These are phyloP conservation scores for Podiceps cristatus DNA, from an alignment of 2,113 vertebrate genomes.

Conservation along the genomic window DNA sequence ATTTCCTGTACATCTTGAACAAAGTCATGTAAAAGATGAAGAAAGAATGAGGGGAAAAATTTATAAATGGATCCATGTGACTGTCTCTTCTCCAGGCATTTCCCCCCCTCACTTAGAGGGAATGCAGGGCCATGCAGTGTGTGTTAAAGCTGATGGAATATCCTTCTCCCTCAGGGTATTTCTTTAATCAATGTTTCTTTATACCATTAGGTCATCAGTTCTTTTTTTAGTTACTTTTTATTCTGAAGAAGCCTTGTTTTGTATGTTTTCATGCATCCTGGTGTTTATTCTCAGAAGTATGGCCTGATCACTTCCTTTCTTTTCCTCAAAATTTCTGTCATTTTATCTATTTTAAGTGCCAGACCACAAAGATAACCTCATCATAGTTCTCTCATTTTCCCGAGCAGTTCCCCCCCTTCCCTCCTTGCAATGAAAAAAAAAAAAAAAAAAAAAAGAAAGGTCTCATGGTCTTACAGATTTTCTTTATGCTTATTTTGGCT, in stretches of 20 bases:
- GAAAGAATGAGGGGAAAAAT: not conserved
- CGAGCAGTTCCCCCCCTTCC: not conserved
- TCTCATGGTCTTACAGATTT: slow-evolving; percentile 63
- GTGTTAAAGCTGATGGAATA: slow-evolving; percentile 17
- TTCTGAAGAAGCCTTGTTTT: slow-evolving; percentile 57
- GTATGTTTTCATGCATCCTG: slow-evolving; percentile 39
- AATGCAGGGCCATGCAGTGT: not conserved
- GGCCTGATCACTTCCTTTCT: slow-evolving; percentile 45
- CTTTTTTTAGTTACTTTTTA: not conserved
- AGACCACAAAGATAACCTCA: slow-evolving; percentile 23
- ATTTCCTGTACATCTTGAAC: slow-evolving; percentile 15
- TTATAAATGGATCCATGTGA: slow-evolving; percentile 60
- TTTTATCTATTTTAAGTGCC: slow-evolving; percentile 49
- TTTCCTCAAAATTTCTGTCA: slow-evolving; percentile 2
- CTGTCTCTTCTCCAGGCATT: not conserved
- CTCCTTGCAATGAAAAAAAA: slow-evolving; percentile 21
- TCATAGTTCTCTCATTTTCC: slow-evolving; percentile 14
- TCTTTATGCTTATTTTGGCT: slow-evolving; percentile 68
- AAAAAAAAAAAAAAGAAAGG: slow-evolving; percentile 63
- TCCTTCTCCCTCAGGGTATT: slow-evolving; percentile 1
- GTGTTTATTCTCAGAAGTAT: slow-evolving; percentile 26
- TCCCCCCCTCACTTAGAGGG: not conserved
- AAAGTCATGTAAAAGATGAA: slow-evolving; percentile 12
- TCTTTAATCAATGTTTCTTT: slow-evolving; percentile 63
- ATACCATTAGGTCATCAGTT: slow-evolving; percentile 53